Base-by-base conservation (phyloP, 2,888 invertebrate species). In the Ethmia dodecea region DNA sequence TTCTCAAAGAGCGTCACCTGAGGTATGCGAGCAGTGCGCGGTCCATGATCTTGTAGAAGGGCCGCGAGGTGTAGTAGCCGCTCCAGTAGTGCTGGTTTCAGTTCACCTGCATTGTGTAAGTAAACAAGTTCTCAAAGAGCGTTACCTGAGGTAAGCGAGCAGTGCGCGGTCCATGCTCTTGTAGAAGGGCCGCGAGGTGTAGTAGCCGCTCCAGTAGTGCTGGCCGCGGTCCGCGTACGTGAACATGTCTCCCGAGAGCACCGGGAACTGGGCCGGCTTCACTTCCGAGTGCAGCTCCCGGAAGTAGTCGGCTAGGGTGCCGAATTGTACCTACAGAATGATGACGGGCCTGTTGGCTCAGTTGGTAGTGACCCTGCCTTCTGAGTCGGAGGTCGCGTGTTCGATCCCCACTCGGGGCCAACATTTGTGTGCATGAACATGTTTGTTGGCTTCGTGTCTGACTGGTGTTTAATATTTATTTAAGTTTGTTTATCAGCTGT, bases 161-260 rank as follows among this genome's bases (percentile, higher is more conserved):
- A 98, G 83, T 29, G 94, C 90, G 36, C 98, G 87, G 62, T 97
- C 97, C 91, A 97, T 92, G 52, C 94, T 89, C 81, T 98, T 98
- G 61, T 98, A 96, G 75, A 96, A 97, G 0, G 98, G 97, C 22
- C 97, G 88, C 0, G 97, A 96, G 0, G 98, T 97, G 69, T 90
- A 98, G 73, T 97, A 98, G 1, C 98, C 98, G 65, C 97, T 97
- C 98, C 97, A 98, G 68, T 98, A 98, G 72, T 98, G 95, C 69
- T 97, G 94, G 60, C 94, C 94, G 16, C 96, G 86, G 68, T 98
- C 98, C 0, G 98, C 94, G 64, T 98, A 98, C 0, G 98, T 98
- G 75, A 98, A 98, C 78, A 98, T 98, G 72, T 98, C 98, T 0
- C 98, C 98, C 0, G 94, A 92, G 0, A 98, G 80, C 0, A 92